Evolutionary conservation across 2,113 vertebrate species (phyloP).

Genomic region (Desmodus rotundus): DNA sequence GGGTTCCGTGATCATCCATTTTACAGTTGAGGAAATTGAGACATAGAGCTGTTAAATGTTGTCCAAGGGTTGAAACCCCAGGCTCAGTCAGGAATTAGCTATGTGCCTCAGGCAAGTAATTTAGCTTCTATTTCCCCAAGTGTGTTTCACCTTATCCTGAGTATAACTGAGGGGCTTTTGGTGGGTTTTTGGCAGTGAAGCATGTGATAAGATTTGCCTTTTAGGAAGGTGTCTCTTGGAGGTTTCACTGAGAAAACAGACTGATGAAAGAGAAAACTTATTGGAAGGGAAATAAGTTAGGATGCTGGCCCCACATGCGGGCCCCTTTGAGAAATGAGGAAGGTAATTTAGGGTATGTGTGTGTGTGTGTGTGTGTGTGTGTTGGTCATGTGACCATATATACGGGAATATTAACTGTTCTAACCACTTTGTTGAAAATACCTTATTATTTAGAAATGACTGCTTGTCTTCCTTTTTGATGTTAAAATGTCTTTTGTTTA

Average conservation of each 20-base stretch:
- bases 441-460: not conserved
- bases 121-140: not conserved
- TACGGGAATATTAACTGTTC: not conserved
- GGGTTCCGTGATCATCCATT: not conserved
- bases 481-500: not conserved
- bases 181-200: not conserved
- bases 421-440: not conserved
- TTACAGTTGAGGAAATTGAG: not conserved
- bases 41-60: not conserved
- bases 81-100: not conserved
- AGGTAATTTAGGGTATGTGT: not conserved
- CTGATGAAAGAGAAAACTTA: not conserved
- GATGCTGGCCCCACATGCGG: not conserved
- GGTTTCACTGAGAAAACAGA: not conserved
- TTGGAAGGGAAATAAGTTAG: not conserved
- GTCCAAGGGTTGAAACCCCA: not conserved
- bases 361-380: too few species aligned
- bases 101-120: not conserved
- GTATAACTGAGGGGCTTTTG: not conserved
- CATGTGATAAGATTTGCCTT: not conserved
- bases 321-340: not conserved
- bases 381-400: not conserved
- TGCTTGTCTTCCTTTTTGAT: not conserved
- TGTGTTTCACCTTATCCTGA: not conserved
- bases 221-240: not conserved